Base-by-base conservation (phyloP, 2,888 invertebrate genomes). In the Epicampocera succincta region DNA sequence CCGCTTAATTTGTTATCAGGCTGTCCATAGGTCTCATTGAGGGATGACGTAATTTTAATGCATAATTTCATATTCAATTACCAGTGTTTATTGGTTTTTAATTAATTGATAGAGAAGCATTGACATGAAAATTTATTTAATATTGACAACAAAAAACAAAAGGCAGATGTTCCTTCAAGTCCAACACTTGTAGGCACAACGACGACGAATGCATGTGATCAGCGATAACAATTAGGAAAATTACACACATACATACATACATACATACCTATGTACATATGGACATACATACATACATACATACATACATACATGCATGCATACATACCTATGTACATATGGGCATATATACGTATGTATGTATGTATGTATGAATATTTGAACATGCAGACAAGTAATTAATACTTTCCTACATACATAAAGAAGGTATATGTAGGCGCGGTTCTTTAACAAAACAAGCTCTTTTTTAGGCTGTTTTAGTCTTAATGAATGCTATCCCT, bases 101-200 rank as follows among this genome's bases (percentile, higher is more conserved):
- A 74, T 82, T 75, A 78, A 82, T 71, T 78, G 71, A 66, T 71
- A 54, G 50, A 65, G 54, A 65, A 78, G 75, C 82, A 82, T 82
- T 82, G 82, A 78, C 78, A 78, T 71, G 72, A 50, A 71, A 78
- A 78, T 77, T 73, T 73, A 73, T 73, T 79, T 17, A 15, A 54
- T 52, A 25, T 8, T 13, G 44, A 50, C 6, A 66, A 54, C 21
- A 60, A 17, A 50, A 72, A 66, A 50, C n/a, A n/a, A n/a, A 72
- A 72, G 15, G 38, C 66, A 73, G 72, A 66, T 78, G 66, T 78
- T 78, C 69, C 50, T 33, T 1, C 40, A 33, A 77, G n/a, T 21
- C 19, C 25, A n/a, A 15, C 48, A 38, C 56, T 33, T 33, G 33
- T 9, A 9, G 6, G 33, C 33, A 33, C 25, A 5, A 25, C 1